Base-by-base conservation (phyloP, 1,140 invertebrate species). In the Neotoxoptera formosana region DNA sequence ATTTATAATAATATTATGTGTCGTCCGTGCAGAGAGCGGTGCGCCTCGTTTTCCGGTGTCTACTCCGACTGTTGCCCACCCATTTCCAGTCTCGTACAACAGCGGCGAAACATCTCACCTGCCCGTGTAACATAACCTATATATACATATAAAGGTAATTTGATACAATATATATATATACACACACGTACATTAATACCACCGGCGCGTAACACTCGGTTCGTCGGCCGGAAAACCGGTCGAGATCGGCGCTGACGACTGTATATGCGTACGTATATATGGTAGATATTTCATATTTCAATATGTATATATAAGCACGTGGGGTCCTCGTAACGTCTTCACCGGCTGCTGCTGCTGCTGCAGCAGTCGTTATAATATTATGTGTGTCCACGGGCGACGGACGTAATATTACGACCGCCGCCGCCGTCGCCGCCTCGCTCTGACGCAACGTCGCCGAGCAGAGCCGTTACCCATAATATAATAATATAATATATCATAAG, bases 171-270 rank as follows among this genome's bases (percentile, higher is more conserved):
- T 48, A 48, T 51, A 51, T 41, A 4, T 51, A 21, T 51, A 41
- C 4, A 51, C 1, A 51, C 21, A 51, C 21, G 51, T 53, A 23
- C 21, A n/a, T 53, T 76, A 76, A 76, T 76, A 76, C 60, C 1
- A 67, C 14, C 30, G 60, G 17, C 41, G 36, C 41, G 36, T 84
- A 41, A 84, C 36, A 84, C 83, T 41, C 36, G 36, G 83, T 41
- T 84, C 83, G 34, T 84, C 60, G 60, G 36, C 23, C 41, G 36
- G 36, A 41, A 84, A 84, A 84, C 83, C 83, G 83, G 83, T 84
- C 41, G 83, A 84, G 8, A 84, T 84, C 81, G 81, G 36, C 21
- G 81, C 21, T 41, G 81, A 83, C 21, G 34, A 36, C 83, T 84
- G 23, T 36, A 9, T 84, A 34, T 41, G 0, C 14, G 11, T 34